These are phyloP conservation scores for Eucidaris tribuloides DNA, from an alignment of 35 echinoderm and acorn worm species.

Conservation along the genomic window DNA sequence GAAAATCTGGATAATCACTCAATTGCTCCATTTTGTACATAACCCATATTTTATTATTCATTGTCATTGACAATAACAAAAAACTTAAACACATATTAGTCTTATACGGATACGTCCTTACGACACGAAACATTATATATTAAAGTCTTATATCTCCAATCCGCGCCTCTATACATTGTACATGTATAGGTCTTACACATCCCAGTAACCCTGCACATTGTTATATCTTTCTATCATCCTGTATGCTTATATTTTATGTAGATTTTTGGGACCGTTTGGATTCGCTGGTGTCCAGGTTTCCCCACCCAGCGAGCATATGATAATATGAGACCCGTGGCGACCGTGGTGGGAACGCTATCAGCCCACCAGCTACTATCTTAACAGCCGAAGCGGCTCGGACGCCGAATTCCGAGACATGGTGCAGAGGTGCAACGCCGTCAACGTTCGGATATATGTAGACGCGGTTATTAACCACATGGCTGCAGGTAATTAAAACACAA, in stretches of 20 bases:
- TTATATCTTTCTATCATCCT: neutral
- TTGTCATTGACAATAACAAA: too few species aligned
- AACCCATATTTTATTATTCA: too few species aligned
- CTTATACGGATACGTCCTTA: too few species aligned
- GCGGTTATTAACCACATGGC: slow-evolving; percentile 94
- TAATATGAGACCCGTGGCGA: neutral
- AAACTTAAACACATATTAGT: too few species aligned
- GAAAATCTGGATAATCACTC: too few species aligned
- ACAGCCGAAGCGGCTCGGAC: slow-evolving; percentile 32
- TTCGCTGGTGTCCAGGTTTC: slow-evolving; percentile 78
- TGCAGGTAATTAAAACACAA: too few species aligned
- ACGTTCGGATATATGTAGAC: slow-evolving; percentile 62
- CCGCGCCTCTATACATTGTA: too few species aligned
- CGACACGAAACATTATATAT: too few species aligned
- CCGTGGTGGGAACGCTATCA: slow-evolving; percentile 82
- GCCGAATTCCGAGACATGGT: slow-evolving; percentile 51
- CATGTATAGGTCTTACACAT: too few species aligned
- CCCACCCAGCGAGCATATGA: slow-evolving; percentile 55
- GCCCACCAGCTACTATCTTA: slow-evolving; percentile 49
- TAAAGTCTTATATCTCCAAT: too few species aligned
- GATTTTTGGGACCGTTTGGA: slow-evolving; percentile 42
- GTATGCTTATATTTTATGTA: neutral
- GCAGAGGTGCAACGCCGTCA: slow-evolving; percentile 32
- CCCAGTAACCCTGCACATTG: neutral
- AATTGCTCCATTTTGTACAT: too few species aligned